Evolutionary conservation across 1,140 invertebrate genomes (phyloP).

Genomic region (Colletes latitarsis): DNA sequence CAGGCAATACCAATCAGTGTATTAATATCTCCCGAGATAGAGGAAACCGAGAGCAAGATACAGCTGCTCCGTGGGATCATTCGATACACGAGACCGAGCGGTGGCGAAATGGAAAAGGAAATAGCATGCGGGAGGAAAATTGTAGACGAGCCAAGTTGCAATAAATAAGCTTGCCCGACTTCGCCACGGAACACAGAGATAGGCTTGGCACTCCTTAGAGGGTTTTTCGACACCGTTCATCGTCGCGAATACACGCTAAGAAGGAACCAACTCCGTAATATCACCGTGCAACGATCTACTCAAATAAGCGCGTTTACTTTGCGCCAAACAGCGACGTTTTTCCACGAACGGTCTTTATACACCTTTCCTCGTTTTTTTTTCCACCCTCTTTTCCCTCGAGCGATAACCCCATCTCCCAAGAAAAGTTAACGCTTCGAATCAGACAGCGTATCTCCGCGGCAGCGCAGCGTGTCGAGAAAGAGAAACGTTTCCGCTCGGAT

Average conservation of each 20-base stretch:
- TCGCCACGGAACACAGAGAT: background rate
- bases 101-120: conserved; percentile 1
- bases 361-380: background rate
- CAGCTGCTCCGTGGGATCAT: background rate
- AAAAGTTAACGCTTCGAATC: background rate
- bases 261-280: background rate
- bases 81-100: background rate
- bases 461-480: too few relatives aligned
- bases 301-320: conserved; percentile 15
- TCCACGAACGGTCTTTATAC: background rate
- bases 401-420: background rate
- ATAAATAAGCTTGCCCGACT: conserved; percentile 15
- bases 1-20: conserved; percentile 32
- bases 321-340: background rate
- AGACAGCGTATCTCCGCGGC: background rate
- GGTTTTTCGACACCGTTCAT: background rate
- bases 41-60: background rate
- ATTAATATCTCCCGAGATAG: conserved; percentile 26
- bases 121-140: conserved; percentile 5
- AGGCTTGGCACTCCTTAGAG: background rate
- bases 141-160: background rate
- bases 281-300: background rate
- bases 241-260: background rate
- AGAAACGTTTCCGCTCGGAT: too few relatives aligned
- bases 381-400: background rate